Evolutionary conservation across 2,113 vertebrate genomes (phyloP).

Genomic region (Laticauda colubrina): DNA sequence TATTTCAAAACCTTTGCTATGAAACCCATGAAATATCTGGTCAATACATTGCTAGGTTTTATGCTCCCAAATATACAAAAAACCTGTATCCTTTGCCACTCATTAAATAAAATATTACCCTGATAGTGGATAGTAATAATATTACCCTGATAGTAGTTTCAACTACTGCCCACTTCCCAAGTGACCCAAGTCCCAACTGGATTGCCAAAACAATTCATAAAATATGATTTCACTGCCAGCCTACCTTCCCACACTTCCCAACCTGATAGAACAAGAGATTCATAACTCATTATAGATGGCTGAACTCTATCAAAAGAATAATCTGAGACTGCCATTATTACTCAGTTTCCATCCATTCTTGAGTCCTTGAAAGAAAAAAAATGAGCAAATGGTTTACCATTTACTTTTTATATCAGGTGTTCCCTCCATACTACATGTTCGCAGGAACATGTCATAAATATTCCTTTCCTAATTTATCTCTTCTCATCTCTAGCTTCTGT

Average conservation of each 20-base stretch:
- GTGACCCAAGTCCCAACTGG: not conserved
- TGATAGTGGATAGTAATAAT: not conserved
- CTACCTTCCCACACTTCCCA: not conserved
- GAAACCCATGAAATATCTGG: not conserved
- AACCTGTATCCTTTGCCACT: not conserved
- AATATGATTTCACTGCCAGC: not conserved
- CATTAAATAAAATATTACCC: not conserved
- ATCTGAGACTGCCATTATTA: not conserved
- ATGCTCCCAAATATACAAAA: not conserved
- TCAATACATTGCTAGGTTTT: not conserved
- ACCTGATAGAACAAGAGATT: not conserved
- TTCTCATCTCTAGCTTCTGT: not conserved
- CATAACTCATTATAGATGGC: not conserved
- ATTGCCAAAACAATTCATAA: not conserved
- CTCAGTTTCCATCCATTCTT: not conserved
- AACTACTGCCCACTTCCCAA: not conserved
- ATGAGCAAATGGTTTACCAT: not conserved
- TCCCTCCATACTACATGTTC: not conserved
- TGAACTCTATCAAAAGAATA: not conserved
- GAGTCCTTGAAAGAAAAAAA: not conserved
- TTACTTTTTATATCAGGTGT: not conserved
- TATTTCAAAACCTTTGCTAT: not conserved
- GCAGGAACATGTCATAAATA: rapidly evolving
- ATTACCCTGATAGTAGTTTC: not conserved
- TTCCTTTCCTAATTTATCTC: not conserved